Evolutionary conservation across 2,113 vertebrate species (phyloP).

Genomic region (Tupaia chinensis): DNA sequence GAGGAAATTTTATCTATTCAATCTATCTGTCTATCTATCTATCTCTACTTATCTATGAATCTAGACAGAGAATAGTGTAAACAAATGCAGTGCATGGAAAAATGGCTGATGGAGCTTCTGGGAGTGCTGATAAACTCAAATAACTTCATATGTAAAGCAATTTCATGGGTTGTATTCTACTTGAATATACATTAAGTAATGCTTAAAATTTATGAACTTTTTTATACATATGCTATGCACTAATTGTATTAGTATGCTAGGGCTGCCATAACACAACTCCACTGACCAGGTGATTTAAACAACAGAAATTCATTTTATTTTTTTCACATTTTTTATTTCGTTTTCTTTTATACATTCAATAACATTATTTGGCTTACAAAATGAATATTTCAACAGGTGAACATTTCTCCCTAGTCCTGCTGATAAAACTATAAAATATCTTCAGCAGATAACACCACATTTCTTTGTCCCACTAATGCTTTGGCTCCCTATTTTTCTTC

Average conservation of each 20-base stretch:
- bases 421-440: no score
- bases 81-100: not conserved
- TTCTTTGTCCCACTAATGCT: no score
- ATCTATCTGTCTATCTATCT: no score
- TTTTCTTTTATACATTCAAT: no score
- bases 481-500: no score
- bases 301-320: not conserved
- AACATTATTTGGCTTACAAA: no score
- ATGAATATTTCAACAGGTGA: no score
- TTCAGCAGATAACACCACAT: no score
- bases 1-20: no score
- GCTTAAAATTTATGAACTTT: not conserved
- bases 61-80: not conserved
- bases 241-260: not conserved
- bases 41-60: no score
- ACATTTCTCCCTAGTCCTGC: no score
- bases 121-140: not conserved
- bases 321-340: no score
- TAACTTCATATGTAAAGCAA: not conserved
- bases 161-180: not conserved
- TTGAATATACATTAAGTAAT: not conserved
- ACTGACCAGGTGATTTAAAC: not conserved
- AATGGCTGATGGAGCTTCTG: not conserved
- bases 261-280: not conserved
- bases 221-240: not conserved